phyloP scores from a whole-genome alignment of 2,797 vertebrate genomes.

The Anas georgica region DNA sequence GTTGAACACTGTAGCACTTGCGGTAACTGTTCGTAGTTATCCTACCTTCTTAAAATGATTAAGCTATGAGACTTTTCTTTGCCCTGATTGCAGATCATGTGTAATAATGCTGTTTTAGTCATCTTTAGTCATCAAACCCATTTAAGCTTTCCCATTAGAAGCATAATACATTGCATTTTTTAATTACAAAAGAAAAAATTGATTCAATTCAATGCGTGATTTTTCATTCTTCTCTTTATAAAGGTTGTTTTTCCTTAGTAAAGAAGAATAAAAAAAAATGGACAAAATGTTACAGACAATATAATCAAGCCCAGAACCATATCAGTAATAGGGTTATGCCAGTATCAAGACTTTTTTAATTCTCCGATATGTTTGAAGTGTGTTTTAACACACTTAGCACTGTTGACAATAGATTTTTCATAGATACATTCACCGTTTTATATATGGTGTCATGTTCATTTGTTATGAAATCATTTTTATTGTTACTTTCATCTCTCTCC shows the following conservation, averaged over 20 bases:
- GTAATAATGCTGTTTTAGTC: neutral
- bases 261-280: neutral
- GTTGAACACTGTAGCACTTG: neutral
- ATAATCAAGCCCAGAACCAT: neutral
- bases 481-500: neutral
- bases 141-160: neutral
- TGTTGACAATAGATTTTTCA: neutral
- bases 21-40: neutral
- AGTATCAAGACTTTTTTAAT: neutral
- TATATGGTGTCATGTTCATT: neutral
- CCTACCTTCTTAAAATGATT: neutral
- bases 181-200: constrained; percentile 19
- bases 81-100: neutral
- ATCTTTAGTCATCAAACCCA: neutral
- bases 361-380: neutral
- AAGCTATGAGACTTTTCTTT: neutral
- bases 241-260: neutral
- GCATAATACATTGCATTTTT: neutral
- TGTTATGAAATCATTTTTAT: neutral
- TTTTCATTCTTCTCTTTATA: constrained; percentile 6
- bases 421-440: neutral
- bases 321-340: neutral
- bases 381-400: neutral
- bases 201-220: neutral
- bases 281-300: neutral